Conservation (phyloP, 1,140 invertebrate genomes). For the Bombus pyrosoma region DNA sequence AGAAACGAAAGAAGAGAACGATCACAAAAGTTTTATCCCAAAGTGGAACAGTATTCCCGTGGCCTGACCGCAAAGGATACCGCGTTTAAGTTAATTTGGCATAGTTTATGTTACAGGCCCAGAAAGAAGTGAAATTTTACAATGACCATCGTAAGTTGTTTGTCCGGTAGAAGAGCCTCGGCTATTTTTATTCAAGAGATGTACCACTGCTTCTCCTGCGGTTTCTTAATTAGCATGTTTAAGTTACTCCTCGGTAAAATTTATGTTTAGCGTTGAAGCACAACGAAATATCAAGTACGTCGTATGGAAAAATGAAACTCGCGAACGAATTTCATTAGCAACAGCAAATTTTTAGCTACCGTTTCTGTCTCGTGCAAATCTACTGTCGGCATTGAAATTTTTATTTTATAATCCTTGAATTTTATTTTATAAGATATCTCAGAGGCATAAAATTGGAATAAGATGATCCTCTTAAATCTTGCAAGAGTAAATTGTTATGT, state of each 20-base stretch:
- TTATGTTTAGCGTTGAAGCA: background rate
- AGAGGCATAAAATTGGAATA: too few species aligned
- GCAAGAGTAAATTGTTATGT: too few species aligned
- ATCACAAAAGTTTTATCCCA: slow-evolving; percentile 62
- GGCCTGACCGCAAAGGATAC: slow-evolving; percentile 54
- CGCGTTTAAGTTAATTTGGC: slow-evolving; percentile 56
- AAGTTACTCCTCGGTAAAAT: background rate
- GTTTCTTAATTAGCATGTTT: slow-evolving; percentile 40
- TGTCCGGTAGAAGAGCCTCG: background rate
- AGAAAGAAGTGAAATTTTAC: slow-evolving; percentile 56
- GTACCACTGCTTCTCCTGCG: background rate
- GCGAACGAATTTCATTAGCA: background rate
- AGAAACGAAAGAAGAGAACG: slow-evolving; percentile 27
- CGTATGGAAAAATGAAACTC: background rate
- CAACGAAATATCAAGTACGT: background rate
- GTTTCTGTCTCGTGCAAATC: background rate
- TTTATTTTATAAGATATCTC: too few species aligned
- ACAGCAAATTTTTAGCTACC: background rate
- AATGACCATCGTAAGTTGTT: slow-evolving; percentile 34
- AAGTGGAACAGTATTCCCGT: slow-evolving; percentile 55
- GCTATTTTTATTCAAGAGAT: slow-evolving; percentile 17
- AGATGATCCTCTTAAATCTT: too few species aligned
- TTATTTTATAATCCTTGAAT: background rate
- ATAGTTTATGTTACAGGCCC: slow-evolving; percentile 55
- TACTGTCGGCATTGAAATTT: background rate